A percentile compares a stretch with the other conserved stretches of the same genome.
These are phyloP conservation scores for Cosmia pyralina DNA, from an alignment of 2,888 invertebrate genomes.

Conservation along the genomic window DNA sequence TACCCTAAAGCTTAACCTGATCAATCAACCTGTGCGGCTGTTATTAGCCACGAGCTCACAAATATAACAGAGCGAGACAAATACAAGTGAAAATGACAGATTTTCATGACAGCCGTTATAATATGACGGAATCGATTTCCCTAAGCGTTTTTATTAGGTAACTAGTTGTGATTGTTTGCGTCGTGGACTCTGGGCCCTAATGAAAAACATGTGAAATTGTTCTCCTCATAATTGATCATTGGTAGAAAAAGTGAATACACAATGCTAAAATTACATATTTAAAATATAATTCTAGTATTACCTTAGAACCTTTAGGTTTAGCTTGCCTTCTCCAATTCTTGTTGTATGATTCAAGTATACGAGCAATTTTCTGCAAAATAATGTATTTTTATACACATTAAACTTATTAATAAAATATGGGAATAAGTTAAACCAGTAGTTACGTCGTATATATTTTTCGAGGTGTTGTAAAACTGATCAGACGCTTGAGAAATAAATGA, in stretches of 20 bases:
- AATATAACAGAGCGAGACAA: too few relatives aligned
- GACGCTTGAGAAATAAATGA: too few relatives aligned
- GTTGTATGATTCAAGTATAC: not conserved
- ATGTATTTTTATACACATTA: not conserved
- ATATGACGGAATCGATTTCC: too few relatives aligned
- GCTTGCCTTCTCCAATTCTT: slow-evolving; percentile 67
- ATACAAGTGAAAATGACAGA: too few relatives aligned
- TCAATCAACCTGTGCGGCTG: too few relatives aligned
- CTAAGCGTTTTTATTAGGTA: too few relatives aligned
- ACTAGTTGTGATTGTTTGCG: not conserved
- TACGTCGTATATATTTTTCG: not conserved
- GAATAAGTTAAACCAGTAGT: not conserved
- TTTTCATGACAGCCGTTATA: too few relatives aligned
- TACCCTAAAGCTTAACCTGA: too few relatives aligned
- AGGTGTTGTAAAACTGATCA: not conserved
- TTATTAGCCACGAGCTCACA: too few relatives aligned
- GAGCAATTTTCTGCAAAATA: slow-evolving; percentile 4
- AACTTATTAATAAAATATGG: not conserved
- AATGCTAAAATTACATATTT: not conserved
- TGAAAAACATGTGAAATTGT: not conserved
- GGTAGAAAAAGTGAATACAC: not conserved
- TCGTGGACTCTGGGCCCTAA: not conserved
- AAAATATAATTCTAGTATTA: not conserved
- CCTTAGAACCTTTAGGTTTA: not conserved
- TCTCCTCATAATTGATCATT: not conserved